Evolutionary conservation across 2,888 invertebrate species (phyloP), one percentile per base, ranked within the genome.

Genomic region (Drosophila suboccidentalis): DNA sequence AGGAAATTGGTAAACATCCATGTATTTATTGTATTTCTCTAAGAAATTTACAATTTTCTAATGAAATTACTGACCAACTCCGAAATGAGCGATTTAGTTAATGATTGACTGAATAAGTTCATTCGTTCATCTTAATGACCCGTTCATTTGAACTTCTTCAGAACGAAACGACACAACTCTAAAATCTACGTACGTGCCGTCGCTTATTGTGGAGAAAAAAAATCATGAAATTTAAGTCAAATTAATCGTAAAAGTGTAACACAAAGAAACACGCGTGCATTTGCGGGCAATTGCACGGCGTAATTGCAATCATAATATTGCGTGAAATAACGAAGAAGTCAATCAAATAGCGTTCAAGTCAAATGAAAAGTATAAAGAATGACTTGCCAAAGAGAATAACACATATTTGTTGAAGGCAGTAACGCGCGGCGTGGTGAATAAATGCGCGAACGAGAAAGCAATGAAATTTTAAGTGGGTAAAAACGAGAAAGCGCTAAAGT

Each of bases 351-450:
- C 17, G 58, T 26, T 57, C 17, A 47, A 51, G 50, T 60, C 71
- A 34, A 66, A 71, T 43, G 60, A 77, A 72, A 60, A n/a, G 13
- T 58, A 55, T 57, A 49, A 63, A 82, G 79, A 87, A 82, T 82
- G 82, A 84, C 75, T 82, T 84, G 85, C 53, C 65, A 82, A 67
- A 70, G 54, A 64, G 59, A 84, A 80, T 72, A 77, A 80, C 65
- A 78, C 65, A 75, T 75, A 76, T 64, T 66, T 77, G 71, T 80
- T 68, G 50, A 60, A 38, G 69, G 59, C 62, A 80, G 73, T 69
- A 80, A 77, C 62, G 80, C 77, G 78, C 74, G 73, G 71, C 81
- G 81, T 86, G 82, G 87, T 82, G 82, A 84, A 77, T 26, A 79
- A 72, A 76, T 65, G 78, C 77, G 77, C 71, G 75, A 78, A 78